Evolutionary conservation across 1,140 invertebrate genomes (phyloP), one percentile per base, ranked within the genome.

Genomic region (Galendromus occidentalis): DNA sequence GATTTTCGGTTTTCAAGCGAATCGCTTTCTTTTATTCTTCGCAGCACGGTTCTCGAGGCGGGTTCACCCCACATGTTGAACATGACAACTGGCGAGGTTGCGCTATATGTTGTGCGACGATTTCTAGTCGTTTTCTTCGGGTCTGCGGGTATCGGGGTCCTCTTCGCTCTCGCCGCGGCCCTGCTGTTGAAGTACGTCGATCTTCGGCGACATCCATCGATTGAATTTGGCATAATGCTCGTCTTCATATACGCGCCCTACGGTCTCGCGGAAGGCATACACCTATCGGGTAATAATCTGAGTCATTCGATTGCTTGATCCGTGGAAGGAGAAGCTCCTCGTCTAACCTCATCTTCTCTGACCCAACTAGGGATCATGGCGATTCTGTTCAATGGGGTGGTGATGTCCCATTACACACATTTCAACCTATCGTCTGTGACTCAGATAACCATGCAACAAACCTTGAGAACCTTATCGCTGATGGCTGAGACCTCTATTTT

Each of bases 381-480:
- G 17, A 98, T 99, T 71, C 78, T 98, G 67, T 97, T 98, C 74
- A 95, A 92, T 79, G 95, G 94, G 1, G 92, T 99, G 73, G 92
- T 96, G 0, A 99, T 98, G 95, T 97, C 93, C 0, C 95, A 99
- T 75, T 99, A 98, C 72, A 98, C 94, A 18, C 95, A 98, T 80
- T 93, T 91, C 71, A 98, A 98, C 77, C 77, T 98, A 17, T 98
- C 94, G 1, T 95, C 94, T 20, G 87, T 98, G 4, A 95, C 94
- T 14, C 94, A 98, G 79, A 95, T 98, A 7, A 98, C 94, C 1
- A 95, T 98, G 85, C 93, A 98, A 75, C 93, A 98, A 76, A 97
- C 93, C 1, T 93, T 98, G 82, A 82, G 95, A 74, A 98, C 94
- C 0, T 78, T 98, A 28, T 87, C 95, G 6, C 97, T 98, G 73